Conservation (phyloP, 2,888 invertebrate genomes). For the Acleris laterana region DNA sequence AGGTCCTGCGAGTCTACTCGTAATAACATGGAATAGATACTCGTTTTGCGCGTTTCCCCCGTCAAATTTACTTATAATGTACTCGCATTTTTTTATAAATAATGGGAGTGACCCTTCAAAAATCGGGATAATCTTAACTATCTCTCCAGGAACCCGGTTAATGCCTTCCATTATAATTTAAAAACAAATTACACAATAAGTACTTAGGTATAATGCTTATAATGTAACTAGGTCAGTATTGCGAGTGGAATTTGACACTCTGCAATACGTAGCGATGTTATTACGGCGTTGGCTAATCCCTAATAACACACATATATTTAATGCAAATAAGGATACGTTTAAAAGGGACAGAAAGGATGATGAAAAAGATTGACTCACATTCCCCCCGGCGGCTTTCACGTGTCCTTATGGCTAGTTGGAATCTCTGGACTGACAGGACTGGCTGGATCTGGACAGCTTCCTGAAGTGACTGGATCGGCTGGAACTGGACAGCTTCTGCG, state of each 20-base stretch:
- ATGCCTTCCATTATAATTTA: constrained; percentile 5
- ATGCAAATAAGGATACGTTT: constrained; percentile 13
- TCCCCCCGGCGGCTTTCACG: constrained; percentile 17
- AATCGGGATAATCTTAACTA: neutral
- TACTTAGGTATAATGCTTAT: neutral
- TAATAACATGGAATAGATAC: constrained; percentile 38
- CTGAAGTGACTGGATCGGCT: neutral
- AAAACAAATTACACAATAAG: neutral
- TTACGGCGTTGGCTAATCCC: constrained; percentile 3
- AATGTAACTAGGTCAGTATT: neutral
- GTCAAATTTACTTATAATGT: constrained; percentile 17
- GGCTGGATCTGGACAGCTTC: constrained; percentile 12
- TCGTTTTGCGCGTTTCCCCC: constrained; percentile 26
- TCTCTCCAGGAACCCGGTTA: neutral
- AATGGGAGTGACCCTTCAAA: constrained; percentile 12
- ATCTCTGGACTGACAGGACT: neutral
- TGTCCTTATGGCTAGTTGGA: neutral
- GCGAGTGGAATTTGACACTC: constrained; percentile 3
- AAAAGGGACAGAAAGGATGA: constrained; percentile 17
- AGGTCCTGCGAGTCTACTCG: constrained; percentile 35
- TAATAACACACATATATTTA: constrained; percentile 16
- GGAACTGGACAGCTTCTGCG: constrained; percentile 3
- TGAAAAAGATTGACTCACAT: constrained; percentile 22
- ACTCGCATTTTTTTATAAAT: constrained; percentile 37
- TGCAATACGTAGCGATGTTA: neutral